Evolutionary conservation across 2,797 vertebrate genomes (phyloP), one percentile per base, ranked within the genome.

Genomic region (Remorina albescens): DNA sequence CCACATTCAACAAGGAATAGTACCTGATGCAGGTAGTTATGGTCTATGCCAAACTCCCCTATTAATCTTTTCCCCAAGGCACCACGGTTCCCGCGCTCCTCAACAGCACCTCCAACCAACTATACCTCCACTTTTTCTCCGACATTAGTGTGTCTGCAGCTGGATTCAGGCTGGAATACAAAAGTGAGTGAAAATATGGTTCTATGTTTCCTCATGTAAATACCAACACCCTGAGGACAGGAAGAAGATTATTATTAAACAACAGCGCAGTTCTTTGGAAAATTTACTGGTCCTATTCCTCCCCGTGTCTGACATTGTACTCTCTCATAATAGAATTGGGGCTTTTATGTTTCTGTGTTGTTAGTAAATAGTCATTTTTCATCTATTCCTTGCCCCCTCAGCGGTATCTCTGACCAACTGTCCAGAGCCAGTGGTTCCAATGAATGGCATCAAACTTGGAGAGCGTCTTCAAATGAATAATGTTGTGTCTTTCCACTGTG

Each of bases 51-150:
- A 71, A 90, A 85, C 57, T 79, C 41, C 7, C 16, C 57, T 65
- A 64, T 86, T 79, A 67, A 80, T 88, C 78, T 81, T 81, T 36
- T 78, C 76, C 44, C 80, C n/a, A 86, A 99, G 98, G 98, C 83
- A 98, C 98, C 6, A 97, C 97, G 0, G 97, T 99, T 62, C 98
- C 98, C 2, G 97, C 97, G 2, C 95, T 99, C 62, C 95, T 99
- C 83, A 99, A 99, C 94, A 99, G 98, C 95, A 99, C 98, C 53
- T 99, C 98, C 88, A 99, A 99, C 91, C 96, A 98, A 84, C 97
- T 99, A 74, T 99, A 99, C 84, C 96, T 99, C 68, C 98, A 99
- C 83, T 99, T 99, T 93, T 99, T 97, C 86, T 99, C 98, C 0
- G 98, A 99, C 82, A 99, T 99, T 89, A 99, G 98, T 0, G 98